Base-by-base conservation (phyloP, 92 coral and sea anemone species). In the Palythoa heliodiscus region DNA sequence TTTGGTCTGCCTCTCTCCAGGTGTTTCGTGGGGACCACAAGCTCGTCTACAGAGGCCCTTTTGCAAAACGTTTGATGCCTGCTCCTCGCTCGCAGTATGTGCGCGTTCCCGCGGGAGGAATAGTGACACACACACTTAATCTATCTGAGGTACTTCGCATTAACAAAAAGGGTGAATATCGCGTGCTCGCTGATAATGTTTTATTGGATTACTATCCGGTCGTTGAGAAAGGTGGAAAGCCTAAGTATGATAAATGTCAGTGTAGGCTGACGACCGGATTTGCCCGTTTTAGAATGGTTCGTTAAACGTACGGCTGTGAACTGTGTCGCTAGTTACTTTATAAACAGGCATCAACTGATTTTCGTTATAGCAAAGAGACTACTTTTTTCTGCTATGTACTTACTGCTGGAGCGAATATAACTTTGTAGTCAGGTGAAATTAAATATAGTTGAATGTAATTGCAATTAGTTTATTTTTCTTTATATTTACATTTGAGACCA, bases 81-180 rank as follows among this genome's bases (percentile, higher is more conserved):
- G 81, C 81, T 23, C 63, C 64, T 57, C 81, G 11, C 40, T n/a
- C 2, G 47, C 20, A 53, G 7, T 76, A 76, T 43, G 5, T 76
- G 17, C 67, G 81, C 25, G 81, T 76, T 13, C 67, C 50, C 66
- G 67, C 81, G 63, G 81, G 81, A 53, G 48, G 67, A 13, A 76
- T 37, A 11, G 80, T 54, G 19, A 52, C 81, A 55, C 35, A 24
- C 22, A 52, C 48, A 8, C 20, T 75, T 10, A 75, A 75, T 12
- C 64, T 75, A 43, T 8, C 47, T 29, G 80, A 75, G 13, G 80
- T 64, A 2, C 52, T 52, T 19, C 61, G 64, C 14, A 4, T 75
- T 19, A 24, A 19, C 24, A 54, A 11, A 1, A 52, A 39, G 53
- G 80, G 80, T 0, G 8, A 7, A 15, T 75, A 75, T 48, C 11